Base-by-base conservation (phyloP, 2,888 invertebrate species). In the Temnothorax rugatulus region DNA sequence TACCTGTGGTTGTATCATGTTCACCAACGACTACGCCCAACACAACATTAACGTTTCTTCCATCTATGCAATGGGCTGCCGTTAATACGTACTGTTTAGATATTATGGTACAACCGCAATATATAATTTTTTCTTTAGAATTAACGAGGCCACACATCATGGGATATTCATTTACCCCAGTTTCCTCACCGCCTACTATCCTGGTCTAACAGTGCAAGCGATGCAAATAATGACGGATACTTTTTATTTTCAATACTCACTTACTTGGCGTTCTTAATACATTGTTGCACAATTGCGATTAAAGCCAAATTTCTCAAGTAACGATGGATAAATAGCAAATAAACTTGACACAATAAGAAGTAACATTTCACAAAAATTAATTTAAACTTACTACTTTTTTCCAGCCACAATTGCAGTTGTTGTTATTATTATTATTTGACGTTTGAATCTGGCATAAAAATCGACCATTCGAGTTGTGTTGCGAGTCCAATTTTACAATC, bases 331-430 rank as follows among this genome's bases (percentile, higher is more conserved):
- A 73, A 41, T 25, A 59, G 41, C 8, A n/a, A 69, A n/a, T 69
- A 50, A 50, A 21, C 0, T 34, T 50, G 11, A 0, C 18, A n/a
- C 29, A n/a, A 57, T 29, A 61, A 74, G 44, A 38, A 8, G 0
- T 21, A n/a, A 7, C 9, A 25, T 73, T 0, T 44, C 1, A 18
- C 8, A 44, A 25, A 0, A 11, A 29, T 41, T 13, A 13, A 68
- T 52, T n/a, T 25, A 25, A 77, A 87, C 91, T 21, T 88, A 94
- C 96, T 92, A 93, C 93, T 90, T 96, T 95, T 86, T 95, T 96
- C 92, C 95, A 95, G 2, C 97, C 97, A 90, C 97, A 97, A 64
- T 92, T 94, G 90, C 97, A 97, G 47, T 91, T n/a, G n/a, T n/a
- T n/a, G n/a, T n/a, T n/a, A 9, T 64, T 4, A 9, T 44, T 1